These are phyloP conservation scores for Rhinatrema bivittatum DNA, from an alignment of 2,797 vertebrate species.

Conservation along the genomic window DNA sequence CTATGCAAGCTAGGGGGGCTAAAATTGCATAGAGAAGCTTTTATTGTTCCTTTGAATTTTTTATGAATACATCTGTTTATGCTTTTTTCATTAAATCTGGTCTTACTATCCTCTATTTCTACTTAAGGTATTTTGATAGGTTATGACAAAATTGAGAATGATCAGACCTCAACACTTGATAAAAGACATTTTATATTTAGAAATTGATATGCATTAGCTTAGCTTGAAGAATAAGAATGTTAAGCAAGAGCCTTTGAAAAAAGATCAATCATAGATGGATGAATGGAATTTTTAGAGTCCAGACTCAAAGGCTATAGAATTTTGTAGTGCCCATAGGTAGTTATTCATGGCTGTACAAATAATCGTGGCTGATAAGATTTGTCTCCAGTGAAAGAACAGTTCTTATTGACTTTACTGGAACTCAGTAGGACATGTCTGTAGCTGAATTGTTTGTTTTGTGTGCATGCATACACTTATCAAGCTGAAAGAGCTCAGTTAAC, in stretches of 20 bases:
- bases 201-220: conserved; percentile 14
- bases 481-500: too few species aligned
- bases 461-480: too few species aligned
- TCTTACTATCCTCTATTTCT: conserved; percentile 58
- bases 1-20: too few species aligned
- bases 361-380: too few species aligned
- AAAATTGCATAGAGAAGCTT: conserved; percentile 58
- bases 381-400: too few species aligned
- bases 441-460: too few species aligned
- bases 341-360: too few species aligned
- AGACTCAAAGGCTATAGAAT: too few species aligned
- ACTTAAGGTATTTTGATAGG: conserved; percentile 53
- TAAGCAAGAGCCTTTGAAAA: not conserved
- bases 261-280: not conserved
- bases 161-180: conserved; percentile 45
- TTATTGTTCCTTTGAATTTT: conserved; percentile 67
- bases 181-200: conserved; percentile 29
- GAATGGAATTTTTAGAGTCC: too few species aligned
- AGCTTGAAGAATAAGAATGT: conserved; percentile 21
- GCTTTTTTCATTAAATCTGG: conserved; percentile 56
- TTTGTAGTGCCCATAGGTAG: too few species aligned
- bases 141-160: conserved; percentile 44
- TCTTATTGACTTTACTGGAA: too few species aligned
- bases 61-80: conserved; percentile 73
- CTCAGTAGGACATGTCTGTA: too few species aligned